Evolutionary conservation across 2,113 vertebrate species (phyloP).

Genomic region (Myodes glareolus): DNA sequence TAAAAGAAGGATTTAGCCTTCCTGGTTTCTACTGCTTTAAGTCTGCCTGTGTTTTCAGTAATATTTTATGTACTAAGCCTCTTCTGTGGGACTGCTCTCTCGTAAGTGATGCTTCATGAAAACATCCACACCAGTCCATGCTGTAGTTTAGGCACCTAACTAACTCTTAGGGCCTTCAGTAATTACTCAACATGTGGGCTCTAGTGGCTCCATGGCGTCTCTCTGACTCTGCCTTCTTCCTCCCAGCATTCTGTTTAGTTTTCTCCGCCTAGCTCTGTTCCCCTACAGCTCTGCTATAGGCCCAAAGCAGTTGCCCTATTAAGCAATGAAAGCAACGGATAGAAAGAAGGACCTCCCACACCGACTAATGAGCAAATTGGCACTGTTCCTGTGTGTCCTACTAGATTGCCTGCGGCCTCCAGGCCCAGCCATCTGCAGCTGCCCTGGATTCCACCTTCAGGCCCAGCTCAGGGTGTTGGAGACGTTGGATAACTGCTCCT

Average conservation of each 20-base stretch:
- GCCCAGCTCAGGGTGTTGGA: too few relatives aligned
- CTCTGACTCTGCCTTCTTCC: too few relatives aligned
- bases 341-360: too few relatives aligned
- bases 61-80: not conserved
- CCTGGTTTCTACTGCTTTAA: not conserved
- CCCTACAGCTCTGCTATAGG: too few relatives aligned
- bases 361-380: not conserved
- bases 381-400: not conserved
- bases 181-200: not conserved
- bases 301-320: too few relatives aligned
- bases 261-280: too few relatives aligned
- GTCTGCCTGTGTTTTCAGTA: not conserved
- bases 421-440: not conserved
- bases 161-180: too few relatives aligned
- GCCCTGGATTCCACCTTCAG: too few relatives aligned
- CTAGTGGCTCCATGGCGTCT: too few relatives aligned
- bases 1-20: not conserved
- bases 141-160: not conserved
- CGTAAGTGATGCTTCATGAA: not conserved
- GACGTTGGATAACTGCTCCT: not conserved
- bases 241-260: too few relatives aligned
- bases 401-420: not conserved
- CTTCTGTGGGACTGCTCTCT: not conserved
- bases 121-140: too few relatives aligned
- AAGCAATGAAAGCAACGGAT: too few relatives aligned